Percentiles rank a stretch among this genome's conserved stretches.
Evolutionary conservation across 1,140 invertebrate species (phyloP).

Genomic region (Drosophila nasuta): DNA sequence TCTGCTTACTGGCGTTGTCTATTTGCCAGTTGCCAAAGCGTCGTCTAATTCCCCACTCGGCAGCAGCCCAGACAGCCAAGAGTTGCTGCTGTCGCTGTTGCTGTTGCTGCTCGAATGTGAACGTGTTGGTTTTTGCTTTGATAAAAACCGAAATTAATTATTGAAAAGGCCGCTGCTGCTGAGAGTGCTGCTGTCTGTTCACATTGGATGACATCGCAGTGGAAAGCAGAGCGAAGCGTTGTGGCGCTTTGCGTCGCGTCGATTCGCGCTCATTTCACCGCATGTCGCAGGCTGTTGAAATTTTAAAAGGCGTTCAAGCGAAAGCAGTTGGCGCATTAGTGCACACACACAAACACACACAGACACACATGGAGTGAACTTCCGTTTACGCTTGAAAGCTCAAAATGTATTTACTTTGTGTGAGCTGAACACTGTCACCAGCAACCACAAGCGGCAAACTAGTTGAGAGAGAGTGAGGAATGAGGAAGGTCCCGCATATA

Average conservation of each 20-base stretch:
- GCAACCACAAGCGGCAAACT: slow-evolving; percentile 65
- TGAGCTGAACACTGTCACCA: slow-evolving; percentile 70
- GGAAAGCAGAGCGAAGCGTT: too few species aligned
- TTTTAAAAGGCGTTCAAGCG: slow-evolving; percentile 82
- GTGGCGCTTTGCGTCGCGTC: slow-evolving; percentile 13
- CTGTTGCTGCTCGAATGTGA: background rate
- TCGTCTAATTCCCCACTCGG: slow-evolving; percentile 60
- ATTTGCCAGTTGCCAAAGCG: slow-evolving; percentile 63
- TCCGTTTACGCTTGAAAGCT: slow-evolving; percentile 75
- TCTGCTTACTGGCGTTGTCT: slow-evolving; percentile 50
- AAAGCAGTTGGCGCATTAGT: slow-evolving; percentile 72
- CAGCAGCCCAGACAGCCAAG: slow-evolving; percentile 22
- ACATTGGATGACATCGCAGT: slow-evolving; percentile 20
- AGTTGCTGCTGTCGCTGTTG: background rate
- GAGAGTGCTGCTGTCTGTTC: slow-evolving; percentile 41
- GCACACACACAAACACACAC: slow-evolving; percentile 15
- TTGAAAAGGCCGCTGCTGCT: slow-evolving; percentile 59
- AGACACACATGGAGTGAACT: slow-evolving; percentile 23
- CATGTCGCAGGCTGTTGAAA: slow-evolving; percentile 61
- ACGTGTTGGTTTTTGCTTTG: slow-evolving; percentile 58
- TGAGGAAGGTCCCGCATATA: slow-evolving; percentile 34
- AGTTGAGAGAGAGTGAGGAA: background rate
- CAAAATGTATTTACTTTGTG: slow-evolving; percentile 72
- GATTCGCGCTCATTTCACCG: slow-evolving; percentile 51
- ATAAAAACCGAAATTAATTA: slow-evolving; percentile 83